phyloP scores from a whole-genome alignment of 2,797 vertebrate genomes.

The Girardinus metallicus region DNA sequence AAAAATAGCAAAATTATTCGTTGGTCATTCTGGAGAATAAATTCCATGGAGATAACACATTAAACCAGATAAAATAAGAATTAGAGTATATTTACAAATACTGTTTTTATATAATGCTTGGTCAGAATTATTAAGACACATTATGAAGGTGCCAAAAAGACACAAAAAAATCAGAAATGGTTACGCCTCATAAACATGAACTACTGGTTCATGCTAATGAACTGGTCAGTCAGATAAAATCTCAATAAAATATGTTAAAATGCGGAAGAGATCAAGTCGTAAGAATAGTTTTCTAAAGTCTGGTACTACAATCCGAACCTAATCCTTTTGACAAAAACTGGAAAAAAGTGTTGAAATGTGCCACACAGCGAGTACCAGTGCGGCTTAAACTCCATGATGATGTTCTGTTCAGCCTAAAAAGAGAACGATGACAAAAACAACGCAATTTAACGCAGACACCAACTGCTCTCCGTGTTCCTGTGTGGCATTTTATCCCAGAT shows the following conservation, averaged over 20 bases:
- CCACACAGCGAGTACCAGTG: neutral
- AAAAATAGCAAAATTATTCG: neutral
- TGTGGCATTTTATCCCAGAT: slow-evolving; percentile 20
- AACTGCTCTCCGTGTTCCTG: neutral
- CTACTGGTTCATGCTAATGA: neutral
- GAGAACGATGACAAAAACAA: neutral
- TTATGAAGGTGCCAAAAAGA: neutral
- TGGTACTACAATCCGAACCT: neutral
- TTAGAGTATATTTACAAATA: neutral
- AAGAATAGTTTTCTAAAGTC: neutral
- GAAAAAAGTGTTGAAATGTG: neutral
- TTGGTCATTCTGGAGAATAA: neutral
- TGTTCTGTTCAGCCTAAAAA: neutral
- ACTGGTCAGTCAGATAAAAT: neutral
- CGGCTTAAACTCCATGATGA: neutral
- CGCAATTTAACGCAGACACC: neutral
- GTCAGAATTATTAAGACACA: neutral
- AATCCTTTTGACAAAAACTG: neutral
- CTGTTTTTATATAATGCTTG: neutral
- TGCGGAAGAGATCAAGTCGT: neutral
- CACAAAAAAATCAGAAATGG: neutral
- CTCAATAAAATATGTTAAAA: neutral
- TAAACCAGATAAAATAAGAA: neutral
- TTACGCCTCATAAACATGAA: neutral
- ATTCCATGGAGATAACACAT: neutral